These are phyloP conservation scores for Chloropsis hardwickii DNA, from an alignment of 2,113 vertebrate species.

Conservation along the genomic window DNA sequence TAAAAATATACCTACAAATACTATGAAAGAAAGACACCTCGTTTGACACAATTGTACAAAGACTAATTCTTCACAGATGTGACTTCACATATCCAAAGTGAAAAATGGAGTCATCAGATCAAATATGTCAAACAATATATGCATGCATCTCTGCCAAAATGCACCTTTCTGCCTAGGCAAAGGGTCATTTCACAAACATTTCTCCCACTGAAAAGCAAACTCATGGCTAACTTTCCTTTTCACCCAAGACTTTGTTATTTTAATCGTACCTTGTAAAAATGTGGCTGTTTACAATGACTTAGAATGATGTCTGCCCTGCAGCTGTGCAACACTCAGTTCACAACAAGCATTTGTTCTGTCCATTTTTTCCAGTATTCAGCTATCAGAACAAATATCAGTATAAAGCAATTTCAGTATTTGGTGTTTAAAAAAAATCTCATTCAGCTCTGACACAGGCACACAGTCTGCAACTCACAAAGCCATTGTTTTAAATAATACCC, in stretches of 20 bases:
- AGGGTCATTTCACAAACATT: background rate
- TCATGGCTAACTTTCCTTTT: background rate
- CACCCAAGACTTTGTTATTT: background rate
- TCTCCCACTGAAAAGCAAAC: background rate
- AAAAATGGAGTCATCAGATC: background rate
- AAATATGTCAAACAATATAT: background rate
- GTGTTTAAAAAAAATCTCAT: background rate
- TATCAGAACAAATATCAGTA: background rate
- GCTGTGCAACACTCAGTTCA: background rate
- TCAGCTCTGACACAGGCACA: background rate
- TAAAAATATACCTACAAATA: slow-evolving; percentile 51
- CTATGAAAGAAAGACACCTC: background rate
- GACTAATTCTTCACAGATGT: background rate
- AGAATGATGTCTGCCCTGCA: background rate
- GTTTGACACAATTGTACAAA: background rate
- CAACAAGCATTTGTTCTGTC: background rate
- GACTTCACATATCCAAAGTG: background rate
- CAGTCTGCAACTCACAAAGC: background rate
- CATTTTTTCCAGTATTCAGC: background rate
- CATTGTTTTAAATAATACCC: background rate
- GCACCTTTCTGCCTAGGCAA: background rate
- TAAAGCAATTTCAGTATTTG: background rate
- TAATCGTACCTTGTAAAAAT: background rate
- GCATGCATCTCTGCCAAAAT: background rate
- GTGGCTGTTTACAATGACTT: background rate